phyloP scores from a whole-genome alignment of 2,113 vertebrate species.

The Argyrosomus japonicus region DNA sequence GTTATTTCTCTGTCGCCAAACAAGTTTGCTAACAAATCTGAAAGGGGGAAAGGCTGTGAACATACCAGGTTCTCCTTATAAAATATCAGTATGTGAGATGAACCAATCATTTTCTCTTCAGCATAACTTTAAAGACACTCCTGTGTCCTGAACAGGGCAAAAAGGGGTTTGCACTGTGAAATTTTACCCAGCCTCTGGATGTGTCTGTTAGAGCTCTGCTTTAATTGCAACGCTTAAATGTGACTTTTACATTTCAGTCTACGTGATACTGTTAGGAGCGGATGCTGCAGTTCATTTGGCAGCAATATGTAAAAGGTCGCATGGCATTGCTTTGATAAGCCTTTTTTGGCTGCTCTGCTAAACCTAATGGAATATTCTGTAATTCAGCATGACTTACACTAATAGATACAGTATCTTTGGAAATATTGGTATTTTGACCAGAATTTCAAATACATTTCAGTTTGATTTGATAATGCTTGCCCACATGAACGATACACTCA shows the following conservation, averaged over 20 bases:
- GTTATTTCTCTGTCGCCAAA: neutral
- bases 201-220: neutral
- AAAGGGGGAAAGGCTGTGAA: neutral
- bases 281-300: neutral
- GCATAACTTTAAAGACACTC: neutral
- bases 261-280: neutral
- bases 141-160: neutral
- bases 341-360: neutral
- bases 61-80: neutral
- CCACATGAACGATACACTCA: no score
- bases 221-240: neutral
- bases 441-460: no score
- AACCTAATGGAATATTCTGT: neutral
- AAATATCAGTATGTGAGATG: neutral
- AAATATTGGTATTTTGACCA: neutral
- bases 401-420: neutral
- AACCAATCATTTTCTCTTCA: neutral
- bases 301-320: neutral
- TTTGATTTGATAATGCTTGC: neutral
- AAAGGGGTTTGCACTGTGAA: neutral
- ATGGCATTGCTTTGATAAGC: neutral
- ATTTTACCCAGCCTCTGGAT: neutral
- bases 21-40: neutral
- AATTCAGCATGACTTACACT: constrained; percentile 1
- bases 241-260: constrained; percentile 6